Evolutionary conservation across 1,140 invertebrate genomes (phyloP).

Genomic region (Drosophila repletoides): DNA sequence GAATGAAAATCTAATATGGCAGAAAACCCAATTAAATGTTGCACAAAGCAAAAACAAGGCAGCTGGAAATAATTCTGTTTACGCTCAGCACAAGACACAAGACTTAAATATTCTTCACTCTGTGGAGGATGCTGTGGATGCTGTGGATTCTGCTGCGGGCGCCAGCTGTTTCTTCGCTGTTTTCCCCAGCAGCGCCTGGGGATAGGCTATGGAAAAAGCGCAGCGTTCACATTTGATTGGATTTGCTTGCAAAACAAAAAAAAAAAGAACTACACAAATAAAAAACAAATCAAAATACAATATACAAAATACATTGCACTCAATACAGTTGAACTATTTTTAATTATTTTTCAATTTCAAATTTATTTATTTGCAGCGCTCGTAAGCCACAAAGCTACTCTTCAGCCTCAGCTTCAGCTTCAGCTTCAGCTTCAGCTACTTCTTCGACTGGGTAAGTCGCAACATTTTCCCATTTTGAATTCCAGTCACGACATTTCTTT

Average conservation of each 20-base stretch:
- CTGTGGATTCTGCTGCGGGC: slow-evolving; percentile 24
- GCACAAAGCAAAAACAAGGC: slow-evolving; percentile 55
- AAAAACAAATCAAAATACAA: slow-evolving; percentile 4
- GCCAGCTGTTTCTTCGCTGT: neutral
- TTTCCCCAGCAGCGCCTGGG: too few species aligned
- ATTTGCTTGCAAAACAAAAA: slow-evolving; percentile 23
- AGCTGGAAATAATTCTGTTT: slow-evolving; percentile 66
- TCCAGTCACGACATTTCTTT: slow-evolving; percentile 4
- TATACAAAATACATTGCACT: neutral
- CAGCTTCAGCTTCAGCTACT: neutral
- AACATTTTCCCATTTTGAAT: neutral
- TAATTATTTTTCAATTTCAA: slow-evolving; percentile 16
- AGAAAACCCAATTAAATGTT: slow-evolving; percentile 73
- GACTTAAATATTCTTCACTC: slow-evolving; percentile 67
- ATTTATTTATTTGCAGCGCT: slow-evolving; percentile 13
- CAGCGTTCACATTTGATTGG: slow-evolving; percentile 44
- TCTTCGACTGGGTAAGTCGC: slow-evolving; percentile 5
- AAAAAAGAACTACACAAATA: neutral
- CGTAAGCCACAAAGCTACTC: too few species aligned
- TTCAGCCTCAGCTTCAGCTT: neutral
- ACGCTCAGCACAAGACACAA: slow-evolving; percentile 61
- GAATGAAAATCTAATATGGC: slow-evolving; percentile 73
- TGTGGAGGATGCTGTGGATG: slow-evolving; percentile 32
- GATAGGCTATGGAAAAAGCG: slow-evolving; percentile 26
- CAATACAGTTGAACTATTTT: slow-evolving; percentile 8